These are phyloP conservation scores for Andrena haemorrhoa DNA, from an alignment of 2,888 invertebrate genomes.

Conservation along the genomic window DNA sequence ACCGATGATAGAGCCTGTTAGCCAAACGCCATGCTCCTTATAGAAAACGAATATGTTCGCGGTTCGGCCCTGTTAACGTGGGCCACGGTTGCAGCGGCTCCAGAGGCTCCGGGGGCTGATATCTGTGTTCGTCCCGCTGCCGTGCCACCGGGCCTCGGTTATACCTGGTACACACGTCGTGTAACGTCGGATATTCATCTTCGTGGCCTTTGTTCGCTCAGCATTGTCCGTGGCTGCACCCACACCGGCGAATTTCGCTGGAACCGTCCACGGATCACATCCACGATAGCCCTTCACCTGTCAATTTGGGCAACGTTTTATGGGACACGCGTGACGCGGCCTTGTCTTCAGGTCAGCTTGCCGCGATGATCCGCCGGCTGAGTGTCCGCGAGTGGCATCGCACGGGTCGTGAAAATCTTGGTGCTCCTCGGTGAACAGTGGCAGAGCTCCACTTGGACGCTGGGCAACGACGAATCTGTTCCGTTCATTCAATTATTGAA, in stretches of 20 bases:
- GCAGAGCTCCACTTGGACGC: no score
- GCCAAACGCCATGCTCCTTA: conserved; percentile 78
- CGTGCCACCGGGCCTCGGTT: conserved; percentile 37
- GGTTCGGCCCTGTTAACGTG: conserved; percentile 69
- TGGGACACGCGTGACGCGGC: conserved; percentile 61
- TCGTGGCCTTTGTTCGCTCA: conserved; percentile 59
- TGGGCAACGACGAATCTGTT: no score
- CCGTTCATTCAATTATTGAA: no score
- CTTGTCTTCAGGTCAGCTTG: conserved; percentile 32
- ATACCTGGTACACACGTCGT: conserved; percentile 64
- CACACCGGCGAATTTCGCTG: conserved; percentile 58
- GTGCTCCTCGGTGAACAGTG: background rate
- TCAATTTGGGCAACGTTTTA: conserved; percentile 68
- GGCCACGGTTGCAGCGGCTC: conserved; percentile 14
- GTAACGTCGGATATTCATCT: conserved; percentile 67
- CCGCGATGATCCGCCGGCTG: conserved; percentile 1
- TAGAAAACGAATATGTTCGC: conserved; percentile 78
- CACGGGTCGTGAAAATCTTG: background rate
- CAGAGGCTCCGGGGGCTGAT: conserved; percentile 58
- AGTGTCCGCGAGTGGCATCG: background rate
- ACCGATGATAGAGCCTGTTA: conserved; percentile 77
- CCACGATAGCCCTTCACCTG: conserved; percentile 50
- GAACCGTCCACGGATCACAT: conserved; percentile 43
- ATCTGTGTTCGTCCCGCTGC: conserved; percentile 69
- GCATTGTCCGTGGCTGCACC: conserved; percentile 61